phyloP scores from a whole-genome alignment of 2,113 vertebrate species.

The Ictalurus furcatus region DNA sequence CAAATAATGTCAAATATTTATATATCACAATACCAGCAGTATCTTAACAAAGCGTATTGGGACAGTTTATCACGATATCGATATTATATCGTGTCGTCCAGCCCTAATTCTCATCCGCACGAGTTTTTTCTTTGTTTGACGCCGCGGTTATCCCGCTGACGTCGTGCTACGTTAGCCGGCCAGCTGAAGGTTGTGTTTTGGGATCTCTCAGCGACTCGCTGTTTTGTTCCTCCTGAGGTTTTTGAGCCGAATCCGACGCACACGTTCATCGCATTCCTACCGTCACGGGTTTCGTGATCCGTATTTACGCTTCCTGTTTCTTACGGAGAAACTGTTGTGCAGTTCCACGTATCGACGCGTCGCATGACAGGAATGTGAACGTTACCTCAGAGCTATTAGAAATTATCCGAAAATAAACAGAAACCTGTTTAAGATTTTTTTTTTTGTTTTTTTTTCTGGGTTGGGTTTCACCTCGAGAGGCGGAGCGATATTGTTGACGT shows the following conservation, averaged over 20 bases:
- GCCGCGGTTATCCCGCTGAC: not conserved
- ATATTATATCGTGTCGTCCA: not conserved
- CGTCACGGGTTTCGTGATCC: not conserved
- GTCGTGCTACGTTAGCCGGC: not conserved
- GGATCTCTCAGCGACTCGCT: not conserved
- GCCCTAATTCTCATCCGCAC: not conserved
- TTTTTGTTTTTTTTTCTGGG: not conserved
- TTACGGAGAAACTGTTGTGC: not conserved
- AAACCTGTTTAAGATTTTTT: not conserved
- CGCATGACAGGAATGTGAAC: not conserved
- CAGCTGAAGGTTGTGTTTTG: not conserved
- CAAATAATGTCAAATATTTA: not conserved
- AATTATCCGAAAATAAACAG: too few species aligned
- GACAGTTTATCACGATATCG: not conserved
- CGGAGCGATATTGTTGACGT: not conserved
- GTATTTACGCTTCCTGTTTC: not conserved
- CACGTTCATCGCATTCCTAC: not conserved
- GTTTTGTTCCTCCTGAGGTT: not conserved
- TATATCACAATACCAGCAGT: not conserved
- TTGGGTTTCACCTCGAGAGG: not conserved
- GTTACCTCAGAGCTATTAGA: too few species aligned
- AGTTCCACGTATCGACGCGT: not conserved
- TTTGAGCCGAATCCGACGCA: not conserved
- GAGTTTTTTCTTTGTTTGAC: not conserved
- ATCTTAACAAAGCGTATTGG: not conserved